Percentiles rank a stretch among this genome's conserved stretches.
These are phyloP conservation scores for Spilogale gracilis DNA, from an alignment of 2,113 vertebrate species.

Conservation along the genomic window DNA sequence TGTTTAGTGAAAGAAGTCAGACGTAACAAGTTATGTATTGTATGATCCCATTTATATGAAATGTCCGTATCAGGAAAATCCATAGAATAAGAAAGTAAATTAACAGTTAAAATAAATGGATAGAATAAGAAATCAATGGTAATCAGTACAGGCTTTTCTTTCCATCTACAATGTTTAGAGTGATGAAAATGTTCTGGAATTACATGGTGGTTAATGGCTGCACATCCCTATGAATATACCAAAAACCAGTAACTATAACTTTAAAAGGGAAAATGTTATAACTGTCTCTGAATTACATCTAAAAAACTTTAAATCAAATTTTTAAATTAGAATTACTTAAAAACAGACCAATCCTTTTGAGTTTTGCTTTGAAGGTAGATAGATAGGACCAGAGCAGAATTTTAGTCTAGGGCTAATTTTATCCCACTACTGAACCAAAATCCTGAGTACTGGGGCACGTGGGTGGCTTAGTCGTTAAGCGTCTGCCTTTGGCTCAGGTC, in stretches of 20 bases:
- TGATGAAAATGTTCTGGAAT: neutral
- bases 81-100: neutral
- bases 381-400: neutral
- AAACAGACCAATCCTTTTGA: neutral
- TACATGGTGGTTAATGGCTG: neutral
- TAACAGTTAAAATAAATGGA: neutral
- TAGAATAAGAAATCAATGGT: neutral
- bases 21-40: neutral
- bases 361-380: neutral
- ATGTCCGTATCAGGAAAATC: neutral
- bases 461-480: too few species aligned
- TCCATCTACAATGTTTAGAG: too few species aligned
- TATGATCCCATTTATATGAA: neutral
- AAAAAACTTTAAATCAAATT: neutral
- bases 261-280: neutral
- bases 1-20: neutral
- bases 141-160: neutral
- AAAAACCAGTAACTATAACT: neutral
- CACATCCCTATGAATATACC: neutral
- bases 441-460: neutral
- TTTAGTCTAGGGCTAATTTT: conserved; percentile 8
- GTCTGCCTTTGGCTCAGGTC: too few species aligned
- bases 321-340: neutral
- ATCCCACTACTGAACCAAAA: neutral
- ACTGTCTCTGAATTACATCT: neutral